Percentiles rank a stretch among this genome's conserved stretches.
Evolutionary conservation across 2,888 invertebrate species (phyloP).

Genomic region (Laspeyria flexula): DNA sequence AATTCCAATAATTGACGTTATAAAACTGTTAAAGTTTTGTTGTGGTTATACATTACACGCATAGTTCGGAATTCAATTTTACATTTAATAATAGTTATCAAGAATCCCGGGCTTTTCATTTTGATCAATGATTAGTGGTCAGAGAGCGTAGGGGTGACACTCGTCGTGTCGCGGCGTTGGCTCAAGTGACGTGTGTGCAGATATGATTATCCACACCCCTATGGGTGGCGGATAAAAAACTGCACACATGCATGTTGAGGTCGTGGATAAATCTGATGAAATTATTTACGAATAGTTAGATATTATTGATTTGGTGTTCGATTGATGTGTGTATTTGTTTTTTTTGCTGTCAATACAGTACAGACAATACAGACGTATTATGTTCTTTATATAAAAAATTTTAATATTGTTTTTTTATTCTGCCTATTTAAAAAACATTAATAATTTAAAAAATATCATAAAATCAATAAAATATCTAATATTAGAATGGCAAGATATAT

Average conservation of each 20-base stretch:
- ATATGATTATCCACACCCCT: constrained; percentile 76
- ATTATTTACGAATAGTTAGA: constrained; percentile 24
- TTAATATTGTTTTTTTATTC: too few species aligned
- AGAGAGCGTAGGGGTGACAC: constrained; percentile 65
- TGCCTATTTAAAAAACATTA: too few species aligned
- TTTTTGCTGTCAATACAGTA: too few species aligned
- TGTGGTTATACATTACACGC: constrained; percentile 80
- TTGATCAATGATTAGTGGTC: constrained; percentile 71
- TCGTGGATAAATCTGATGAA: constrained; percentile 54
- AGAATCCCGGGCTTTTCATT: constrained; percentile 29
- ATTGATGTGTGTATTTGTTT: too few species aligned
- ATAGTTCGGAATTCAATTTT: constrained; percentile 49
- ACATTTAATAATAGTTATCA: constrained; percentile 49
- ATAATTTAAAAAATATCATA: too few species aligned
- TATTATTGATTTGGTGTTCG: not conserved
- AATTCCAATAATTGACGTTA: too few species aligned
- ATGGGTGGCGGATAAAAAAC: constrained; percentile 61
- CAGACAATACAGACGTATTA: too few species aligned
- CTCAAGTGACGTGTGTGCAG: constrained; percentile 75
- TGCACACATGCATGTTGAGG: constrained; percentile 44
- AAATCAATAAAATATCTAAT: too few species aligned
- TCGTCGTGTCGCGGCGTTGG: constrained; percentile 55
- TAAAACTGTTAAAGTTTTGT: too few species aligned
- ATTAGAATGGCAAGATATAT: not conserved
- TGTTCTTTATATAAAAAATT: too few species aligned